Evolutionary conservation across 2,797 vertebrate genomes (phyloP).

Genomic region (Tapera naevia): DNA sequence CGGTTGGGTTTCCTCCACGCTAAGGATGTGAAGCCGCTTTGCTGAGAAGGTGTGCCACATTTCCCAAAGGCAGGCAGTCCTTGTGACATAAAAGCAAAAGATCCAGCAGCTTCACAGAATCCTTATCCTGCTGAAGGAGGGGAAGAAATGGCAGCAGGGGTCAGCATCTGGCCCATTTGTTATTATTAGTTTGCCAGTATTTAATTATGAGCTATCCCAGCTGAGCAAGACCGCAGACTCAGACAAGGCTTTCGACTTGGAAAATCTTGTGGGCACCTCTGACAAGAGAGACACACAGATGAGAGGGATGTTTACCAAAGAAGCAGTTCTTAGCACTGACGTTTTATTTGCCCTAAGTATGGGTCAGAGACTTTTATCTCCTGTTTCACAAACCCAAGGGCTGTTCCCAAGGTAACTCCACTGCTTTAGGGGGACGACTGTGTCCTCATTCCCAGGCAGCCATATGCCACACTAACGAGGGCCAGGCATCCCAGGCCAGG

Average conservation of each 20-base stretch:
- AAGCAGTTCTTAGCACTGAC: neutral
- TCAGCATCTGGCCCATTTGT: neutral
- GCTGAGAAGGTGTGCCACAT: neutral
- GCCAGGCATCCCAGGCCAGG: neutral
- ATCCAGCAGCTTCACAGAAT: neutral
- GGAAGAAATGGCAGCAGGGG: neutral
- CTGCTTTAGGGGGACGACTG: neutral
- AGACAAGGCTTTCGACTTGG: neutral
- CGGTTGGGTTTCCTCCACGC: neutral
- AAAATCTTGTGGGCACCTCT: neutral
- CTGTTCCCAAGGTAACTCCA: neutral
- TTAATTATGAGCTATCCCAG: neutral
- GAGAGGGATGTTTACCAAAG: neutral
- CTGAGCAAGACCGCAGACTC: neutral
- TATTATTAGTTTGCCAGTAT: neutral
- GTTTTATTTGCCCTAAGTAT: neutral
- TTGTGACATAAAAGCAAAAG: neutral
- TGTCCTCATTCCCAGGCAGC: neutral
- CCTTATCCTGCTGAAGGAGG: neutral
- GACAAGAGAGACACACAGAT: neutral
- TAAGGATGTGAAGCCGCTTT: neutral
- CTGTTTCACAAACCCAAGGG: neutral
- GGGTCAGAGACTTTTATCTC: neutral
- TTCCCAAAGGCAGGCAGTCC: neutral
- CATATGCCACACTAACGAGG: fast-evolving